These are phyloP conservation scores for Brachyhypopomus gauderio DNA, from an alignment of 2,113 vertebrate species.

Conservation along the genomic window DNA sequence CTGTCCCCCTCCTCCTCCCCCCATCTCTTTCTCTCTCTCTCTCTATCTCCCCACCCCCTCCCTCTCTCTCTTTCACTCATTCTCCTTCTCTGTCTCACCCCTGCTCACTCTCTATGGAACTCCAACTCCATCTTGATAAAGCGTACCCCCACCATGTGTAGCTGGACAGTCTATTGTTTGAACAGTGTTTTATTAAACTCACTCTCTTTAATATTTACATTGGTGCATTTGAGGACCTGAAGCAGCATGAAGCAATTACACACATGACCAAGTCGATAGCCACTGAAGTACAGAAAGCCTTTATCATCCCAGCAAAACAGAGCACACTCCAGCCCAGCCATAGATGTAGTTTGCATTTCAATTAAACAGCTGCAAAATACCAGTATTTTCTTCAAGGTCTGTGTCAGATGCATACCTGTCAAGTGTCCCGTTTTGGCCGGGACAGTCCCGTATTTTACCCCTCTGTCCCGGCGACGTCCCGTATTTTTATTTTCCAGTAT, in stretches of 20 bases:
- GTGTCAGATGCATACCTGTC: constrained; percentile 60
- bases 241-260: constrained; percentile 76
- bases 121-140: no score
- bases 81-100: no score
- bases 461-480: no score
- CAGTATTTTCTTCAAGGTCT: constrained; percentile 75
- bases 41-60: background rate
- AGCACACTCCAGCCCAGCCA: constrained; percentile 59
- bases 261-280: constrained; percentile 76
- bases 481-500: no score
- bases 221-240: constrained; percentile 73
- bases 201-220: constrained; percentile 80
- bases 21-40: background rate
- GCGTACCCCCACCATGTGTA: constrained; percentile 15
- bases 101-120: no score
- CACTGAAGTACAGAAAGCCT: constrained; percentile 69
- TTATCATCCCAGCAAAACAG: constrained; percentile 65
- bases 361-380: constrained; percentile 72
- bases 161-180: constrained; percentile 75
- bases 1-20: background rate
- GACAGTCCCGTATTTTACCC: no score
- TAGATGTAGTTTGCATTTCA: constrained; percentile 81
- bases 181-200: constrained; percentile 79
- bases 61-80: background rate
- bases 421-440: no score